Evolutionary conservation across 2,113 vertebrate species (phyloP).

Genomic region (Xenopus borealis): DNA sequence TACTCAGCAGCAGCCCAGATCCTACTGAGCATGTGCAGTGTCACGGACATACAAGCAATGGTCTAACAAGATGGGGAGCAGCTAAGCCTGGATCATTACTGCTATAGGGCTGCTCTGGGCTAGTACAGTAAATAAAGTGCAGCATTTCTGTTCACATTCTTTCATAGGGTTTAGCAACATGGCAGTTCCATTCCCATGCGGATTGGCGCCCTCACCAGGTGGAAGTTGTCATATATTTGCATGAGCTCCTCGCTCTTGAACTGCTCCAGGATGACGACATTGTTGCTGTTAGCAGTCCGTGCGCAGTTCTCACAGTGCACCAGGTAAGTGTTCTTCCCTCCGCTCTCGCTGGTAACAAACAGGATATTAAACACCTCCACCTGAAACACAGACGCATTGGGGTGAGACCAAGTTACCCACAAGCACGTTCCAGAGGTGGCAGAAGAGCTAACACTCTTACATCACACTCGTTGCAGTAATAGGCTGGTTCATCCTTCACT

Average conservation of each 20-base stretch:
- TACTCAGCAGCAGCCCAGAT: too few species aligned
- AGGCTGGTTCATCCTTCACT: conserved; percentile 87
- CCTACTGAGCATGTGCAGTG: too few species aligned
- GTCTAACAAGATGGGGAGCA: too few species aligned
- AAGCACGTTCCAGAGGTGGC: too few species aligned
- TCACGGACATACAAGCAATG: too few species aligned
- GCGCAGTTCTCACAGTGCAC: conserved; percentile 91
- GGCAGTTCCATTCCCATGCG: too few species aligned
- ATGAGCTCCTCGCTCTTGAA: conserved; percentile 87
- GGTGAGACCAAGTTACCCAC: too few species aligned
- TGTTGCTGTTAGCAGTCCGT: conserved; percentile 63
- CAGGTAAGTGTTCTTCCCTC: conserved; percentile 82
- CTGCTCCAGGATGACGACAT: conserved; percentile 88
- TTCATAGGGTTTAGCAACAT: too few species aligned
- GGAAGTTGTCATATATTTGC: conserved; percentile 80
- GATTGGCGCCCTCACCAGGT: conserved; percentile 65
- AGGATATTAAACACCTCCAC: conserved; percentile 88
- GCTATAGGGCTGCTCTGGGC: too few species aligned
- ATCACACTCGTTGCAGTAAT: conserved; percentile 94
- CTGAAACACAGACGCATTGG: conserved; percentile 51
- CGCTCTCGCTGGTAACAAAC: conserved; percentile 87
- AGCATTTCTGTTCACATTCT: too few species aligned
- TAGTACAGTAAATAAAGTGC: too few species aligned
- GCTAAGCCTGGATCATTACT: too few species aligned
- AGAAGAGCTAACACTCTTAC: conserved; percentile 60